Evolutionary conservation across 2,888 invertebrate genomes (phyloP).

Genomic region (Pyrrhia umbra): DNA sequence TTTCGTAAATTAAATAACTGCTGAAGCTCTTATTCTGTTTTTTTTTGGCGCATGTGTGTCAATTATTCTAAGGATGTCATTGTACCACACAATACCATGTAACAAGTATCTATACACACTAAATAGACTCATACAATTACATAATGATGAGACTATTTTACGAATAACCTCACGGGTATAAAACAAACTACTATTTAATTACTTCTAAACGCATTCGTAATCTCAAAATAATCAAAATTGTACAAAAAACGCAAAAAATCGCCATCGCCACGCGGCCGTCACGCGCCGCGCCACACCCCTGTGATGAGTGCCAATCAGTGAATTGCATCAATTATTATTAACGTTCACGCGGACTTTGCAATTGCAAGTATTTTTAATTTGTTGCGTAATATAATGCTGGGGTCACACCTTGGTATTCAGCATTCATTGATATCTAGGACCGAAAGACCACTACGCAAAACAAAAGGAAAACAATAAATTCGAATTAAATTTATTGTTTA

Average conservation of each 20-base stretch:
- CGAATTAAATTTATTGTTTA: constrained; percentile 85
- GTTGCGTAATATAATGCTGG: neutral
- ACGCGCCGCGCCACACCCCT: constrained; percentile 51
- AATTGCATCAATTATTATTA: constrained; percentile 71
- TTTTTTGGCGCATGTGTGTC: no score
- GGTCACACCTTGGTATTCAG: neutral
- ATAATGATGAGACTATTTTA: neutral
- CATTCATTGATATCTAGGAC: no score
- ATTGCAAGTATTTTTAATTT: constrained; percentile 28
- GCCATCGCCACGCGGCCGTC: constrained; percentile 41
- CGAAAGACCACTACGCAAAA: no score
- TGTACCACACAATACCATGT: no score
- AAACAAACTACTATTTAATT: constrained; percentile 6
- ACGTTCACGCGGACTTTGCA: constrained; percentile 56
- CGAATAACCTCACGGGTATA: no score
- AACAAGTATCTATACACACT: neutral
- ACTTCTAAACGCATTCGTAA: constrained; percentile 19
- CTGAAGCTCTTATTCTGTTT: no score
- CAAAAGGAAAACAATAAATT: no score
- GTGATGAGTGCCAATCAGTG: constrained; percentile 65
- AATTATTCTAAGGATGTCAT: no score
- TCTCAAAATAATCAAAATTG: constrained; percentile 27
- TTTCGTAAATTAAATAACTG: no score
- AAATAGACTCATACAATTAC: neutral
- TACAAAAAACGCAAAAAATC: constrained; percentile 25